Evolutionary conservation across 2,888 invertebrate genomes (phyloP).

Genomic region (Empis livida): DNA sequence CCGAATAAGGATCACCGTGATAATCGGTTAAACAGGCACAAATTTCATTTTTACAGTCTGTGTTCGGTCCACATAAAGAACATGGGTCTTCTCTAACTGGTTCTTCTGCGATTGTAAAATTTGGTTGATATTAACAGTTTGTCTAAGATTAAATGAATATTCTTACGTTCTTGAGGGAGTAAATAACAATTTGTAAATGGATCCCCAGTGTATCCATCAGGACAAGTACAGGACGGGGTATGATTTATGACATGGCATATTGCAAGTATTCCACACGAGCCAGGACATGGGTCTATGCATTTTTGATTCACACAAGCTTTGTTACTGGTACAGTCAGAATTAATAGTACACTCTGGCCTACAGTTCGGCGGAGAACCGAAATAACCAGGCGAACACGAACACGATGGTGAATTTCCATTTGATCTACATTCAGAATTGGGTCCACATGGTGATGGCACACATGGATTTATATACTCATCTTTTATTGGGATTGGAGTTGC

Average conservation of each 20-base stretch:
- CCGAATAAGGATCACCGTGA: conserved; percentile 62
- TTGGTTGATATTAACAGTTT: no score
- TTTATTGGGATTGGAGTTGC: conserved; percentile 21
- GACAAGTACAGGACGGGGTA: conserved; percentile 53
- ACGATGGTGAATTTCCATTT: conserved; percentile 49
- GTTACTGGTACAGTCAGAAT: conserved; percentile 52
- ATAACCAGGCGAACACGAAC: conserved; percentile 45
- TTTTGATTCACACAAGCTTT: conserved; percentile 58
- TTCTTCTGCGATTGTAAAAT: conserved; percentile 17
- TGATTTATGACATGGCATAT: conserved; percentile 56
- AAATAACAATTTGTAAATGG: conserved; percentile 45
- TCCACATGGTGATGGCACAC: conserved; percentile 52
- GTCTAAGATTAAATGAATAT: no score
- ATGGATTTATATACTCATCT: conserved; percentile 38
- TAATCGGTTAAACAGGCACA: conserved; percentile 50
- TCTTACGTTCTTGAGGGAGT: conserved; percentile 18
- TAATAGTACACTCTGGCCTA: conserved; percentile 66
- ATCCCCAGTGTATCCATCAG: conserved; percentile 50
- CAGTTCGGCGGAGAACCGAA: conserved; percentile 62
- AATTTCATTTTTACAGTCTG: conserved; percentile 48
- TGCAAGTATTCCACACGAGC: conserved; percentile 43
- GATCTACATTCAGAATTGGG: conserved; percentile 50
- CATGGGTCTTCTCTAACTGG: conserved; percentile 43
- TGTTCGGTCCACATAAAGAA: conserved; percentile 57
- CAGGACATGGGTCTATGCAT: conserved; percentile 57